Percentiles rank a stretch among this genome's conserved stretches.
Conservation (phyloP, 2,797 vertebrate species). For the Heteromormyrus szaboi region DNA sequence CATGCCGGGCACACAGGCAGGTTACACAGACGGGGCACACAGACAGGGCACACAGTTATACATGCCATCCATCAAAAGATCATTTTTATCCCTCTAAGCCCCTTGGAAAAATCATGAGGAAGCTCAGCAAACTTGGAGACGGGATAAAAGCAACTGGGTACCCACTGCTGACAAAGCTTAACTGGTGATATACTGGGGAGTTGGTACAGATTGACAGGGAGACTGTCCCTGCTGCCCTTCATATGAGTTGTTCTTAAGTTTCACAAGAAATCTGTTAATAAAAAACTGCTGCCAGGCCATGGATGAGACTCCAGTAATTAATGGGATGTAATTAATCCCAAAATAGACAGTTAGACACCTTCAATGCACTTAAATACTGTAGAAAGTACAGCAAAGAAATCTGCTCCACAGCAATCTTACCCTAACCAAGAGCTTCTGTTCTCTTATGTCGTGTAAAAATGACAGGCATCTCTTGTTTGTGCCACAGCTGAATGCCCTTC, state of each 20-base stretch:
- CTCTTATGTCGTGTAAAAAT: neutral
- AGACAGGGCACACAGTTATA: neutral
- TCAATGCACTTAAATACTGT: neutral
- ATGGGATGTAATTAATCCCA: neutral
- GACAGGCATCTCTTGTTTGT: neutral
- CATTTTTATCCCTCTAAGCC: neutral
- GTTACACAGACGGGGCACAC: too few species aligned
- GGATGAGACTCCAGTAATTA: neutral
- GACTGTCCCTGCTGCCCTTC: neutral
- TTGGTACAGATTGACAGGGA: neutral
- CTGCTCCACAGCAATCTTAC: neutral
- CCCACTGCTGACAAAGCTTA: neutral
- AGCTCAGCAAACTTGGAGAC: neutral
- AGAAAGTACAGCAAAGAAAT: neutral
- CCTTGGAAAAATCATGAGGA: neutral
- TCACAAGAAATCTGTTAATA: neutral
- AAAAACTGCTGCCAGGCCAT: neutral
- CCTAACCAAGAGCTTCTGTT: neutral
- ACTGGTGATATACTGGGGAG: neutral
- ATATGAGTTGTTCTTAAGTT: neutral
- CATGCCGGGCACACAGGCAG: too few species aligned
- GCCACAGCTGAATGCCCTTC: neutral
- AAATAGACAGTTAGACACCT: neutral
- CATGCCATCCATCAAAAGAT: neutral
- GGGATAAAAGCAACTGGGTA: neutral